These are phyloP conservation scores for Lepilemur ruficaudatus DNA, from an alignment of 2,797 vertebrate genomes.

Conservation along the genomic window DNA sequence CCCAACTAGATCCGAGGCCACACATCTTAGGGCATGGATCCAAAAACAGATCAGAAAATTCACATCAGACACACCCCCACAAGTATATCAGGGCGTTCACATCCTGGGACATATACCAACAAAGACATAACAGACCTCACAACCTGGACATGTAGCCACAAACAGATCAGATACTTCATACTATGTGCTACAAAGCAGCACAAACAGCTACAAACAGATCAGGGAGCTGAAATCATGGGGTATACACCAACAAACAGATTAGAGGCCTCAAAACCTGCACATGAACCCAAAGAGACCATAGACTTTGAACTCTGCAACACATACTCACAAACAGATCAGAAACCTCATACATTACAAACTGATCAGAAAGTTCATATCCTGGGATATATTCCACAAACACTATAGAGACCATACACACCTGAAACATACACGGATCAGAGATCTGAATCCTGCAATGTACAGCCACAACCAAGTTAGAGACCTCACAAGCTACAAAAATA, in stretches of 20 bases:
- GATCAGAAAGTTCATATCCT: background rate
- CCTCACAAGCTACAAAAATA: background rate
- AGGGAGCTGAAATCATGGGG: background rate
- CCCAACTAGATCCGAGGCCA: background rate
- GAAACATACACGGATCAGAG: background rate
- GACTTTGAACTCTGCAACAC: background rate
- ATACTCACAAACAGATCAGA: background rate
- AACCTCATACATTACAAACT: background rate
- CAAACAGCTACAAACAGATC: too few species aligned
- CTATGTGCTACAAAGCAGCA: background rate
- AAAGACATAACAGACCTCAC: slow-evolving; percentile 7
- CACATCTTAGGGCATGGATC: background rate
- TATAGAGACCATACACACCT: background rate
- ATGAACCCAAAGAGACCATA: slow-evolving; percentile 17
- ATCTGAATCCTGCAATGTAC: background rate
- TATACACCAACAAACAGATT: background rate
- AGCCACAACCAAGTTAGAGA: background rate
- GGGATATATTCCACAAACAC: background rate
- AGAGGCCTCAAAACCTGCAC: background rate
- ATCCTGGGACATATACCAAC: background rate
- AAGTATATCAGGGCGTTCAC: background rate
- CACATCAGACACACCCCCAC: background rate
- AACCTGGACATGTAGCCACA: background rate
- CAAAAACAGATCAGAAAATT: background rate
- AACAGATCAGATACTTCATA: slow-evolving; percentile 20